A percentile compares a stretch with the other conserved stretches of the same genome.
Conservation (phyloP, 1,140 invertebrate species). For the Drosophila tani region DNA sequence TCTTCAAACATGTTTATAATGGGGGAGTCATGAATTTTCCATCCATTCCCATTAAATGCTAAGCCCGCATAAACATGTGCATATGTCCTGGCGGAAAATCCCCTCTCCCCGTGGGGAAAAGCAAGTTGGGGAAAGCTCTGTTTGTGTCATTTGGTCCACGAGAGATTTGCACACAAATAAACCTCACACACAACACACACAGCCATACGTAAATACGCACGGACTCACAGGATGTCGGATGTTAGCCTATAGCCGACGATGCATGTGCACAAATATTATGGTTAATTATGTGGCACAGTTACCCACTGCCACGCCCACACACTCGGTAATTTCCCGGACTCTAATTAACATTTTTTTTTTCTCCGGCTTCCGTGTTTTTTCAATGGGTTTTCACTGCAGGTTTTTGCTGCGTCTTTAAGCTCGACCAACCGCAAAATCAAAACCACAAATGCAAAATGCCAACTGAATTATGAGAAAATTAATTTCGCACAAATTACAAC, state of each 20-base stretch:
- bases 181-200: conserved; percentile 1
- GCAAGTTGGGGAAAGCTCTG: conserved; percentile 21
- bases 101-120: background rate
- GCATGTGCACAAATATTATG: conserved; percentile 60
- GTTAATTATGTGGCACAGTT: conserved; percentile 61
- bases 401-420: conserved; percentile 59
- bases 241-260: conserved; percentile 38
- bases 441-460: conserved; percentile 72
- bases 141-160: conserved; percentile 48
- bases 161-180: conserved; percentile 27
- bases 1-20: conserved; percentile 17
- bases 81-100: conserved; percentile 1
- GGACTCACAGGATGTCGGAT: conserved; percentile 13
- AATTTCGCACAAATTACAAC: conserved; percentile 69
- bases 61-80: conserved; percentile 37
- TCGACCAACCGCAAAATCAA: conserved; percentile 76
- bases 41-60: conserved; percentile 7
- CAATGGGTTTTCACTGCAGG: conserved; percentile 12
- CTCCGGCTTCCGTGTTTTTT: background rate
- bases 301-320: conserved; percentile 8
- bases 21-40: background rate
- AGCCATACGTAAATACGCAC: background rate
- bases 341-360: conserved; percentile 66
- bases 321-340: conserved; percentile 14
- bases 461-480: conserved; percentile 82